Base-by-base conservation (phyloP, 1,140 invertebrate genomes). In the Scaptomyza pallida region DNA sequence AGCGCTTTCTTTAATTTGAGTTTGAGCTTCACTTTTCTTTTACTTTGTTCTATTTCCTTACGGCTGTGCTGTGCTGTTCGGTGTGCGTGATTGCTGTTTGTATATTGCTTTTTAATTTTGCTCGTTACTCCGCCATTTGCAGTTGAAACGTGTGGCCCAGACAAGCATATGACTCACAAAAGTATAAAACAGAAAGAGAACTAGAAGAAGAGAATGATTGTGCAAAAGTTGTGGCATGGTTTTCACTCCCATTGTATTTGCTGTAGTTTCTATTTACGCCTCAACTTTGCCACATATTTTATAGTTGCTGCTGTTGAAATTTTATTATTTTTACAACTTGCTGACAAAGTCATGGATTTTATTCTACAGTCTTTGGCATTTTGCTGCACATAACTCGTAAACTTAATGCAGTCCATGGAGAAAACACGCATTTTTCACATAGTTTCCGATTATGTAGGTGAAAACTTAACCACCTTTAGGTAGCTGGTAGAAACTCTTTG, bases 31-130 rank as follows among this genome's bases (percentile, higher is more conserved):
- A 21, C 45, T 78, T 67, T 65, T 17, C 16, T 23, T 23, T 33
- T 56, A 57, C 15, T 45, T 40, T 41, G n/a, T 30, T 19, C 19
- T 55, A 21, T 40, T 45, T 57, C 48, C 44, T 56, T 40, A 37
- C 44, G 19, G 26, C 8, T n/a, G n/a, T n/a, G n/a, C n/a, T n/a
- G n/a, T n/a, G n/a, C n/a, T n/a, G n/a, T n/a, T 9, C 51, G 54
- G 56, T 72, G 80, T 83, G 75, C 75, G 79, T 82, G 80, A 86
- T 86, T 80, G 81, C 72, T 88, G 78, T 88, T 85, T 81, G 78
- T 81, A 77, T 88, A 86, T 86, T 86, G 81, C 81, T 88, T 86
- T 86, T 86, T 86, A 82, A 86, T 86, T 86, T 78, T 60, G 62
- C 82, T 85, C 82, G 77, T 85, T 85, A 85, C 76, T 86, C 10